phyloP scores from a whole-genome alignment of 2,888 invertebrate genomes.

The Epirrhoe alternata region DNA sequence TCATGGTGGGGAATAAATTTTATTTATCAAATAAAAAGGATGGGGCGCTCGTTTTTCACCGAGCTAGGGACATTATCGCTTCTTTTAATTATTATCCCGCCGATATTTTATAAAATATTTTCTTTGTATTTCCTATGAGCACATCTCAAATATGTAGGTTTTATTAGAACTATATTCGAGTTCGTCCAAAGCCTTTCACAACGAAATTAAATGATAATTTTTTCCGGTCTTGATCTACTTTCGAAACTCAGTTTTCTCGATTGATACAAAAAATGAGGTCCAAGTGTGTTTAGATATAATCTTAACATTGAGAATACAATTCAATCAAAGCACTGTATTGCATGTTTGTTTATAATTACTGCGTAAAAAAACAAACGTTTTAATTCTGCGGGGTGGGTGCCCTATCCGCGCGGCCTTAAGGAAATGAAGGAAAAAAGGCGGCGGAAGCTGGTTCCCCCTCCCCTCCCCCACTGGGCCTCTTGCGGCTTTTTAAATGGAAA shows the following conservation, averaged over 20 bases:
- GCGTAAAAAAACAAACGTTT: constrained; percentile 71
- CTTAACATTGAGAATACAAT: constrained; percentile 33
- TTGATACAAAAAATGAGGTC: not conserved
- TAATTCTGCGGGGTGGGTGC: constrained; percentile 75
- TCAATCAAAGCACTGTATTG: constrained; percentile 46
- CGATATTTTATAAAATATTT: constrained; percentile 73
- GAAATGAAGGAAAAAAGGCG: constrained; percentile 83
- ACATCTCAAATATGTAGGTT: not conserved
- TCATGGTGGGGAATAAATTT: constrained; percentile 79
- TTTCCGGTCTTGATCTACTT: too few relatives aligned
- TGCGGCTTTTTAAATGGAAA: constrained; percentile 85
- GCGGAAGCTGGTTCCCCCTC: constrained; percentile 72
- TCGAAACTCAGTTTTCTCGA: too few relatives aligned
- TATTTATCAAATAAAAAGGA: constrained; percentile 86
- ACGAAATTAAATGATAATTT: not conserved
- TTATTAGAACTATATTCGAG: not conserved
- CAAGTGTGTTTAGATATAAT: too few relatives aligned
- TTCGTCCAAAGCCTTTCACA: not conserved
- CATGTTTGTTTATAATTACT: constrained; percentile 55
- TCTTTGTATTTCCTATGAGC: constrained; percentile 45
- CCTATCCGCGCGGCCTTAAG: constrained; percentile 78
- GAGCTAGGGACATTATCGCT: constrained; percentile 82
- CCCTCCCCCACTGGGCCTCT: constrained; percentile 54
- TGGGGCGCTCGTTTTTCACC: constrained; percentile 82
- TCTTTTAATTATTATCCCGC: constrained; percentile 85